phyloP scores from a whole-genome alignment of 2,797 vertebrate genomes.

The Acrocephalus scirpaceus region DNA sequence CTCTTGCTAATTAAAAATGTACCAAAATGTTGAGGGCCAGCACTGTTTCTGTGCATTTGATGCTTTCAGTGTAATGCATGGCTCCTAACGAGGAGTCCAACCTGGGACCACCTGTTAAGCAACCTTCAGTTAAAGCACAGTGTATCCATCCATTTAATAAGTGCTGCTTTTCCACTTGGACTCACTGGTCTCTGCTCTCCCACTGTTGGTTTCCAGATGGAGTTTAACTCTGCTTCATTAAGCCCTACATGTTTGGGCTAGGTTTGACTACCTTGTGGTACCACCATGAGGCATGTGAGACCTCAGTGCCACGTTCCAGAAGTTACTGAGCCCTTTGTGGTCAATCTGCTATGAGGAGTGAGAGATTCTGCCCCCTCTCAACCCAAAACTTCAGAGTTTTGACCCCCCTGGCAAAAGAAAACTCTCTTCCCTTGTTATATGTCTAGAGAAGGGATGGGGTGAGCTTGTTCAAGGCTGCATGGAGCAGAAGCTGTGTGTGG shows the following conservation, averaged over 20 bases:
- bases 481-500: neutral
- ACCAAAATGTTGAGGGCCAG: neutral
- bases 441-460: neutral
- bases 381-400: neutral
- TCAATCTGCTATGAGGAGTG: neutral
- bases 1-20: neutral
- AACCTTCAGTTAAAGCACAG: neutral
- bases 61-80: neutral
- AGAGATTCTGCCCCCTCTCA: neutral
- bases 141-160: neutral
- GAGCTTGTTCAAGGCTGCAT: neutral
- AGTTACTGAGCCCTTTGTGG: neutral
- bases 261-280: neutral
- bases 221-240: neutral
- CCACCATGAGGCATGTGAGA: neutral
- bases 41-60: neutral
- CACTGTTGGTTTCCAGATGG: neutral
- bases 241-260: neutral
- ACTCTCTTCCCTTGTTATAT: neutral
- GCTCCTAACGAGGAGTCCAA: neutral
- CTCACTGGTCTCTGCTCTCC: neutral
- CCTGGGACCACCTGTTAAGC: neutral
- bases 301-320: neutral
- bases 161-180: neutral
- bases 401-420: neutral